Conservation (phyloP, 2,888 invertebrate genomes). For the Himalopsyche anomala region DNA sequence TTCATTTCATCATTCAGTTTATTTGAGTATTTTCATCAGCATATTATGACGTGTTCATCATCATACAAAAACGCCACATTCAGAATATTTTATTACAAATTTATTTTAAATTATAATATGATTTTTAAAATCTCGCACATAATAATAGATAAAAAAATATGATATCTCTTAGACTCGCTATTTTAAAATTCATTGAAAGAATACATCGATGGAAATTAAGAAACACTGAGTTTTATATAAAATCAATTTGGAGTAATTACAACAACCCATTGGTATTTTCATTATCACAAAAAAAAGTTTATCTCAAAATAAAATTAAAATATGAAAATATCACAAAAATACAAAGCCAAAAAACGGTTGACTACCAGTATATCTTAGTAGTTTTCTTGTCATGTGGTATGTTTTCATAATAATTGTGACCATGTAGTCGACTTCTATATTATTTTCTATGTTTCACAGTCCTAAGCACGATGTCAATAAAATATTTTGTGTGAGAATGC, state of each 20-base stretch:
- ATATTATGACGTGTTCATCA: neutral
- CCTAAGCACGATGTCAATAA: constrained; percentile 41
- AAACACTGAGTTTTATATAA: too few relatives aligned
- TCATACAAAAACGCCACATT: neutral
- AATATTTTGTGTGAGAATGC: constrained; percentile 31
- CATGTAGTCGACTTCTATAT: neutral
- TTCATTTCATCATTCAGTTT: constrained; percentile 51
- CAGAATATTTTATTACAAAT: neutral
- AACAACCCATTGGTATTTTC: too few relatives aligned
- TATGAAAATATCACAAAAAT: too few relatives aligned
- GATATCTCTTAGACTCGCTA: too few relatives aligned
- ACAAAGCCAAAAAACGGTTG: too few relatives aligned
- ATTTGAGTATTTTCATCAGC: neutral
- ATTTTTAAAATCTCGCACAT: neutral
- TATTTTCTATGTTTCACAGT: neutral
- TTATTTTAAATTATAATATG: neutral
- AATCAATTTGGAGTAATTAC: neutral
- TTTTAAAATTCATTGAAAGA: too few relatives aligned
- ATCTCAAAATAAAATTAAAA: too few relatives aligned
- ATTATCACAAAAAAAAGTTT: neutral
- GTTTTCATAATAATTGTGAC: too few relatives aligned
- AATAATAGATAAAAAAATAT: too few relatives aligned
- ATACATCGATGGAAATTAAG: too few relatives aligned
- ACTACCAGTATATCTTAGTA: too few relatives aligned
- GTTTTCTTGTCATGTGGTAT: too few relatives aligned